These are phyloP conservation scores for Heliothis virescens DNA, from an alignment of 1,140 invertebrate genomes.

Conservation along the genomic window DNA sequence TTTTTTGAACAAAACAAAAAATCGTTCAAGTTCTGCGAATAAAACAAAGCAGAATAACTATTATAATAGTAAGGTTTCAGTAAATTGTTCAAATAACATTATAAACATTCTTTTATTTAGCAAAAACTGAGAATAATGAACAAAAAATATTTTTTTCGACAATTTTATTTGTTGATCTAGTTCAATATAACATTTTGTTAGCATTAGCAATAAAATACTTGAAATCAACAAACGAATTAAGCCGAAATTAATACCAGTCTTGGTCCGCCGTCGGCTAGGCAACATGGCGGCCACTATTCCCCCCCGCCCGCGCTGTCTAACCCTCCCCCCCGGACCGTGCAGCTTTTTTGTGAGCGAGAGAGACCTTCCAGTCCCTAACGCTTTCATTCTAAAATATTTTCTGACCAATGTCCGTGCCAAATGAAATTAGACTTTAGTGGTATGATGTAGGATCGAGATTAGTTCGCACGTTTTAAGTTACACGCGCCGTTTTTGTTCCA, in stretches of 20 bases:
- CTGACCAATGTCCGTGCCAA: slow-evolving; percentile 49
- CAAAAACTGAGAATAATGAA: not conserved
- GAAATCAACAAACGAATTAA: slow-evolving; percentile 81
- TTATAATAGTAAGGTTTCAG: not conserved
- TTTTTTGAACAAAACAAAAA: slow-evolving; percentile 6
- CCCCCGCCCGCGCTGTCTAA: slow-evolving; percentile 68
- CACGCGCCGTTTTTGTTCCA: slow-evolving; percentile 56
- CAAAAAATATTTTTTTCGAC: not conserved
- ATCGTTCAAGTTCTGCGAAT: slow-evolving; percentile 2
- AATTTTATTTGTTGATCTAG: not conserved
- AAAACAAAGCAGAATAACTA: not conserved
- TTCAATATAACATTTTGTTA: slow-evolving; percentile 24
- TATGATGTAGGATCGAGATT: slow-evolving; percentile 56
- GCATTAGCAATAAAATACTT: slow-evolving; percentile 68
- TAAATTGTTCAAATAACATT: not conserved
- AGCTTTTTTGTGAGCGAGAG: slow-evolving; percentile 85
- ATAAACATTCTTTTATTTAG: not conserved
- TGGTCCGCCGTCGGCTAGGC: slow-evolving; percentile 75
- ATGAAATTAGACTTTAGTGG: slow-evolving; percentile 51
- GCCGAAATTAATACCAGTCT: slow-evolving; percentile 85
- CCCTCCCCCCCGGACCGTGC: slow-evolving; percentile 59
- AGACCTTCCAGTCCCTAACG: slow-evolving; percentile 81
- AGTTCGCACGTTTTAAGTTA: not conserved
- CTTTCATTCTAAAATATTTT: slow-evolving; percentile 86
- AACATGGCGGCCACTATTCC: slow-evolving; percentile 77